Conservation (phyloP, 2,113 vertebrate species). For the Ceuthmochares aereus region DNA sequence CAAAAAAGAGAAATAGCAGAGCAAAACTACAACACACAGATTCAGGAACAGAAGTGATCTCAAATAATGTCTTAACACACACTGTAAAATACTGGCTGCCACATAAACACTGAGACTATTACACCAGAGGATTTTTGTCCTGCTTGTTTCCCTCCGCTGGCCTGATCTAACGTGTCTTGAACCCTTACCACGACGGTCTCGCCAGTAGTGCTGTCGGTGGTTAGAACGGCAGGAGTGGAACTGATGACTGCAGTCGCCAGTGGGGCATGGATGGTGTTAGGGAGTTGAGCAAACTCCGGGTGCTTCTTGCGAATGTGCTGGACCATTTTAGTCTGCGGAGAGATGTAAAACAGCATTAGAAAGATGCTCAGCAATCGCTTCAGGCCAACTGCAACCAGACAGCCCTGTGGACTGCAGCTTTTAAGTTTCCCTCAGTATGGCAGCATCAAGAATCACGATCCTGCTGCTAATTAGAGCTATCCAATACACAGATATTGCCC, state of each 20-base stretch:
- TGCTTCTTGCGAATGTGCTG: slow-evolving; percentile 99
- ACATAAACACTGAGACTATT: not conserved
- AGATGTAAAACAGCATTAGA: not conserved
- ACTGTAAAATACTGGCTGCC: not conserved
- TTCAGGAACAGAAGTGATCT: not conserved
- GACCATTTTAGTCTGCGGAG: slow-evolving; percentile 94
- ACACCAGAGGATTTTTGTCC: not conserved
- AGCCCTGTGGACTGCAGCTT: not conserved
- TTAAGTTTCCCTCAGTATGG: not conserved
- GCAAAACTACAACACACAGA: not conserved
- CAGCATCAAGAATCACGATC: not conserved
- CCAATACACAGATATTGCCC: not conserved
- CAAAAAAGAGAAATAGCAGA: not conserved
- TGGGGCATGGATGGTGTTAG: slow-evolving; percentile 83
- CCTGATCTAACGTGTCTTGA: not conserved
- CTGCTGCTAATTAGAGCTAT: not conserved
- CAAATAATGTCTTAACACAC: not conserved
- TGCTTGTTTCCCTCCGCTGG: not conserved
- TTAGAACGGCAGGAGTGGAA: slow-evolving; percentile 85
- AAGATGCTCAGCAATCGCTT: not conserved
- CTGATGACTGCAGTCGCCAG: slow-evolving; percentile 88
- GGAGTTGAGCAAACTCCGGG: slow-evolving; percentile 88
- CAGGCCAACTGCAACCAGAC: not conserved
- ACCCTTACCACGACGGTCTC: slow-evolving; percentile 94
- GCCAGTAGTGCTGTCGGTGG: slow-evolving; percentile 82